phyloP scores from a whole-genome alignment of 1,140 invertebrate genomes.

The Eurosta solidaginis region DNA sequence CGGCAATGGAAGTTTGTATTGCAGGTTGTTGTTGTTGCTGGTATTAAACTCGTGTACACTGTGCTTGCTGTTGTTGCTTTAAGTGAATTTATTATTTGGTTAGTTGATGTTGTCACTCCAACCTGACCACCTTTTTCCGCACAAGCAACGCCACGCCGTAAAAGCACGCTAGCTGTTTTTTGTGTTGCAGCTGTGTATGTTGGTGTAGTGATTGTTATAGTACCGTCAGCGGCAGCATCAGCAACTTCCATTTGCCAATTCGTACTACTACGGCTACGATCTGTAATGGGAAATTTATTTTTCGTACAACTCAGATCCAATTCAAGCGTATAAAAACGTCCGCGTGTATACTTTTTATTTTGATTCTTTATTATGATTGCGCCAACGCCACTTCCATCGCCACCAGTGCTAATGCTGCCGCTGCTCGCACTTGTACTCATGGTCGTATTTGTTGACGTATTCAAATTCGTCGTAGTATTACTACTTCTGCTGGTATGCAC shows the following conservation, averaged over 20 bases:
- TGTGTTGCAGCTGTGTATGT: not conserved
- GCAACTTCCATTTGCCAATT: conserved; percentile 2
- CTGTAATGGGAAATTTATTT: conserved; percentile 59
- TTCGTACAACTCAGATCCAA: conserved; percentile 57
- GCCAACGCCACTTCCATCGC: not conserved
- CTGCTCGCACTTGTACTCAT: not conserved
- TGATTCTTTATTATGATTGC: conserved; percentile 40
- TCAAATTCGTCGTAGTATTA: not conserved
- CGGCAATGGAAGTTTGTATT: not conserved
- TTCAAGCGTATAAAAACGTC: conserved; percentile 55
- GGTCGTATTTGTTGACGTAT: not conserved
- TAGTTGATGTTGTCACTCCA: not conserved
- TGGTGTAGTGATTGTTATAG: not conserved
- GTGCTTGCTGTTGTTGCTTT: not conserved
- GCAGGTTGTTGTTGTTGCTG: not conserved
- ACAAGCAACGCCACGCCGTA: not conserved
- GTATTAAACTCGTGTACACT: too few species aligned
- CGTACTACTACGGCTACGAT: conserved; percentile 41
- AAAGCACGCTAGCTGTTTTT: not conserved
- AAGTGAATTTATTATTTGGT: not conserved
- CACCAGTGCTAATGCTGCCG: not conserved
- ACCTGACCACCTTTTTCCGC: not conserved
- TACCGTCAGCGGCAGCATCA: not conserved
- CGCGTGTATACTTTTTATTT: conserved; percentile 45
- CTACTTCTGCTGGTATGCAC: not conserved